Base-by-base conservation (phyloP, 2,888 invertebrate genomes). In the Phoenoteleia sp. region DNA sequence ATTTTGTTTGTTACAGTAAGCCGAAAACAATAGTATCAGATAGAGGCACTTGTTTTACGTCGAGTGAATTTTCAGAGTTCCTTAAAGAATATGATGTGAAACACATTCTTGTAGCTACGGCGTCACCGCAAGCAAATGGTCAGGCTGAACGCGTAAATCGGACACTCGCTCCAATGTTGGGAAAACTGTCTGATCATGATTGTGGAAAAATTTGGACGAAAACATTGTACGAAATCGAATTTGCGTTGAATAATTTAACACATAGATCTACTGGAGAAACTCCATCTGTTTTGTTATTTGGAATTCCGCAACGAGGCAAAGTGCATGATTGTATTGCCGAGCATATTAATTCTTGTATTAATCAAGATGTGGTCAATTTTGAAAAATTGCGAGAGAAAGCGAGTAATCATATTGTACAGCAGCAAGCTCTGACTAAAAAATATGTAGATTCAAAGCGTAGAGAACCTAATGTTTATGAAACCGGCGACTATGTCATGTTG, bases 31-130 rank as follows among this genome's bases (percentile, higher is more conserved):
- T 93, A 15, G 90, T 94, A n/a, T 89, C 90, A 2, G 93, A 94
- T 76, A 77, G 91, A 39, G 93, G 93, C n/a, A 90, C 91, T 15
- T 86, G 87, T n/a, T 94, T 93, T 72, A 94, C 93, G 25, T 56
- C 67, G 4, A n/a, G 36, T 7, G 15, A 23, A 6, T 94, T 93
- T 74, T 84, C 89, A 60, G 76, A 85, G 6, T 93, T 90, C 81
- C 92, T 92, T 74, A 42, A 76, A 7, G 83, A 88, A 17, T 84
- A 90, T 64, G 87, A 86, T 11, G 85, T 91, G 6, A 80, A 84
- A 23, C 91, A 90, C 54, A 62, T 87, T 2, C 21, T 87, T 1
- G 89, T 88, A 72, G 89, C 91, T 1, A 90, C 90, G 4, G 88
- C 89, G 6, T 88, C 89, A 7, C 91, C 91, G 1, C 21, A 91